Evolutionary conservation across 2,797 vertebrate species (phyloP).

Genomic region (Tenualosa ilisha): DNA sequence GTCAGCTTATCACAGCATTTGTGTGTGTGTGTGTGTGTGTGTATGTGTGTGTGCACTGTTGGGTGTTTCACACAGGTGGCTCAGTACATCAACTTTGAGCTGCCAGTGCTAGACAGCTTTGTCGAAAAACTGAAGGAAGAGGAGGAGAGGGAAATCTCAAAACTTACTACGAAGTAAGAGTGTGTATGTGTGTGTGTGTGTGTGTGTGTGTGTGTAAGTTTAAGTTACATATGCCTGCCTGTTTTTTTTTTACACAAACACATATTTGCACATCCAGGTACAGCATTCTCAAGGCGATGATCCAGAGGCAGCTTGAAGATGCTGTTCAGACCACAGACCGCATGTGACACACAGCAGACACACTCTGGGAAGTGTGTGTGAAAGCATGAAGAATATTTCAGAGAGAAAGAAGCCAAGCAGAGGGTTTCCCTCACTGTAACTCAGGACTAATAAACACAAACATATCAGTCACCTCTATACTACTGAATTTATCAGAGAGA

Average conservation of each 20-base stretch:
- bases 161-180: slow-evolving; percentile 86
- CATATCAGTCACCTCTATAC: neutral
- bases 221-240: no score
- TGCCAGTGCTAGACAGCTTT: slow-evolving; percentile 88
- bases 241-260: neutral
- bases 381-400: neutral
- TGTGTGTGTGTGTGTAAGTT: neutral
- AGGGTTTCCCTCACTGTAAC: neutral
- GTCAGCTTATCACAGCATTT: no score
- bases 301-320: slow-evolving; percentile 78
- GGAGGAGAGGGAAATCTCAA: slow-evolving; percentile 86
- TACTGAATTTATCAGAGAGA: neutral
- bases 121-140: slow-evolving; percentile 89
- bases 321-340: slow-evolving; percentile 63
- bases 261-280: slow-evolving; percentile 62
- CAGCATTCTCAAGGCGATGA: slow-evolving; percentile 74
- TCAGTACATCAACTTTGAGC: slow-evolving; percentile 92
- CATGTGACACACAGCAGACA: slow-evolving; percentile 52
- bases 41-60: no score
- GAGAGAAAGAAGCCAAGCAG: neutral
- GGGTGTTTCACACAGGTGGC: slow-evolving; percentile 76
- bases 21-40: neutral
- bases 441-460: neutral
- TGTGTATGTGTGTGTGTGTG: slow-evolving; percentile 7
- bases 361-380: neutral